Evolutionary conservation across 2,888 invertebrate genomes (phyloP).

Genomic region (Spodoptera littoralis): DNA sequence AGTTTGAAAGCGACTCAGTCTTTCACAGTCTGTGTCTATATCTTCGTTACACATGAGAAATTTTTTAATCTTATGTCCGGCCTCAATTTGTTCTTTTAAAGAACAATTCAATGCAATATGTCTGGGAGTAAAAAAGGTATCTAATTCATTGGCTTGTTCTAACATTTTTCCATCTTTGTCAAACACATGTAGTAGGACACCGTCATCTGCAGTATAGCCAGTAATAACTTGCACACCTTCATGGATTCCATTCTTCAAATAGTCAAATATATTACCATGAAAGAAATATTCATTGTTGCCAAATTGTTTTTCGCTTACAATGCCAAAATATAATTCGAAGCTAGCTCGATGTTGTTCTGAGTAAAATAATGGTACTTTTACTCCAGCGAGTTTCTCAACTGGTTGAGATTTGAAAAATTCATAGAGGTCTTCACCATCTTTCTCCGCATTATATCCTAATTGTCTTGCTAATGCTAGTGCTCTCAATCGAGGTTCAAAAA

Average conservation of each 20-base stretch:
- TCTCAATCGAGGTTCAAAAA: slow-evolving; percentile 85
- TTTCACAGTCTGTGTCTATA: slow-evolving; percentile 47
- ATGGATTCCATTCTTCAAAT: slow-evolving; percentile 78
- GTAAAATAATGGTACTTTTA: slow-evolving; percentile 50
- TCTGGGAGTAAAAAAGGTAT: slow-evolving; percentile 57
- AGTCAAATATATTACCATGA: slow-evolving; percentile 62
- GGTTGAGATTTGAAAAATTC: slow-evolving; percentile 62
- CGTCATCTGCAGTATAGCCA: slow-evolving; percentile 91
- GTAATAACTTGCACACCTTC: slow-evolving; percentile 89
- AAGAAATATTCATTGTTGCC: slow-evolving; percentile 61
- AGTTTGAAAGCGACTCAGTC: slow-evolving; percentile 52
- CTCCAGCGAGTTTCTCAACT: slow-evolving; percentile 41
- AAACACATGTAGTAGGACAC: slow-evolving; percentile 62
- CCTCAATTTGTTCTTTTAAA: slow-evolving; percentile 55
- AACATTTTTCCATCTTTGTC: slow-evolving; percentile 43
- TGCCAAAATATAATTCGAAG: slow-evolving; percentile 43
- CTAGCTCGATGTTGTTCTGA: slow-evolving; percentile 45
- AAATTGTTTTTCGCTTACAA: slow-evolving; percentile 66
- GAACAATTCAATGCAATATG: slow-evolving; percentile 41
- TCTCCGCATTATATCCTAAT: slow-evolving; percentile 61
- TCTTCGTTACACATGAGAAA: slow-evolving; percentile 56
- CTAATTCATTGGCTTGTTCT: slow-evolving; percentile 49
- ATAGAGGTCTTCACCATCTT: slow-evolving; percentile 53
- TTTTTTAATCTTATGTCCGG: slow-evolving; percentile 57
- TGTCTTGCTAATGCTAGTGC: slow-evolving; percentile 62